A percentile compares a stretch with the other conserved stretches of the same genome.
phyloP scores from a whole-genome alignment of 2,113 vertebrate genomes.

The Pseudorectes ferrugineus region DNA sequence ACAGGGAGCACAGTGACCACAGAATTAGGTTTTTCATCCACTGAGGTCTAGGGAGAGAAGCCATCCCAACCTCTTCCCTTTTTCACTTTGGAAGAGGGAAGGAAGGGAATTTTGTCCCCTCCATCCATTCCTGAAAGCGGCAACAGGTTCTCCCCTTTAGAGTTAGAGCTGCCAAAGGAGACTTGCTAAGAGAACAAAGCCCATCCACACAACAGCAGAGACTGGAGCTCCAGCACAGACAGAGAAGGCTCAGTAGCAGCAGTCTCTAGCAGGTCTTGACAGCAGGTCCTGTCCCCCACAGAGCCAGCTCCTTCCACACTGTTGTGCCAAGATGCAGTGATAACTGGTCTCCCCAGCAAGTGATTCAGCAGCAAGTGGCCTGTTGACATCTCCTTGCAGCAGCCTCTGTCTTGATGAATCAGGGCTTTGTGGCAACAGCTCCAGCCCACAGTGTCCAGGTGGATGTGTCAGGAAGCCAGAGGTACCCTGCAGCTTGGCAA shows the following conservation, averaged over 20 bases:
- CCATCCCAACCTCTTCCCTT: neutral
- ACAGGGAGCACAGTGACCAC: slow-evolving; percentile 7
- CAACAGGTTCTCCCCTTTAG: neutral
- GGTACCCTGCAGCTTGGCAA: slow-evolving; percentile 9
- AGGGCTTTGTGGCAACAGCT: slow-evolving; percentile 20
- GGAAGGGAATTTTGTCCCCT: neutral
- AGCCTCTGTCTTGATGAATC: slow-evolving; percentile 15
- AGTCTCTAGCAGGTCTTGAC: neutral
- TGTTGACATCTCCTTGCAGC: neutral
- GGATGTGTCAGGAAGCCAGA: slow-evolving; percentile 28
- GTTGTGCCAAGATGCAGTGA: neutral
- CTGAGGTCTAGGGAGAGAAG: neutral
- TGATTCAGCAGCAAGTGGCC: neutral
- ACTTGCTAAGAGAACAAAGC: neutral
- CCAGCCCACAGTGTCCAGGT: slow-evolving; percentile 23
- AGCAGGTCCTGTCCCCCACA: neutral
- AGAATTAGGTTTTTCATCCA: neutral
- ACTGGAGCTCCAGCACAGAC: neutral
- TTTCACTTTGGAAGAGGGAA: neutral
- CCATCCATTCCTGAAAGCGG: neutral
- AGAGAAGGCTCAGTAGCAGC: neutral
- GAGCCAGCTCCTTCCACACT: neutral
- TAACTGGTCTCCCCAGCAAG: slow-evolving; percentile 19
- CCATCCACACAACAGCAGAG: neutral
- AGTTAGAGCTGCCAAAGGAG: neutral